Evolutionary conservation across 1,140 invertebrate genomes (phyloP).

Genomic region (Zaprionus vittiger): DNA sequence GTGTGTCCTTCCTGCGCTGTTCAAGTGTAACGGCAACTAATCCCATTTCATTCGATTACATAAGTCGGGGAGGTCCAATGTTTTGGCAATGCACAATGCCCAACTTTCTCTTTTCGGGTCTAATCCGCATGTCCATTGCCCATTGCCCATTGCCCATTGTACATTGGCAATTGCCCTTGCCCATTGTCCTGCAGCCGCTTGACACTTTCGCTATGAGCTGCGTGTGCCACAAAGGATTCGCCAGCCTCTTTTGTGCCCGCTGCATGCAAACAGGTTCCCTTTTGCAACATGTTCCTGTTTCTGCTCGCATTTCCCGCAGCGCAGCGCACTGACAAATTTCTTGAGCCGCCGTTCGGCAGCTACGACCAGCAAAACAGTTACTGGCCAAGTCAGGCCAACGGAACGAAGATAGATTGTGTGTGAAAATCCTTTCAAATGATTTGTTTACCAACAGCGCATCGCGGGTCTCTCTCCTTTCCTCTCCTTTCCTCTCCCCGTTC

Average conservation of each 20-base stretch:
- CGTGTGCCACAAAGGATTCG: constrained; percentile 32
- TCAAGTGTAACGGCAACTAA: constrained; percentile 64
- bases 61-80: constrained; percentile 54
- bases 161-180: not conserved
- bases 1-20: constrained; percentile 52
- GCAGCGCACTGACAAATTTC: constrained; percentile 53
- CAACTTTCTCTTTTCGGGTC: constrained; percentile 70
- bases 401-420: constrained; percentile 80
- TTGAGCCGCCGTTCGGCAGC: constrained; percentile 47
- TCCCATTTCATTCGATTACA: constrained; percentile 38
- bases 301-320: constrained; percentile 4
- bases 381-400: constrained; percentile 22
- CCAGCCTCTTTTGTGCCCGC: not conserved
- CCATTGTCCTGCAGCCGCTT: constrained; percentile 52
- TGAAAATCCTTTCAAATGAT: constrained; percentile 83
- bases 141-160: not conserved
- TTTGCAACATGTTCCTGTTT: constrained; percentile 6
- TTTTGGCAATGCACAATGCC: constrained; percentile 62
- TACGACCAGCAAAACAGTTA: not conserved
- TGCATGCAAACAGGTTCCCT: constrained; percentile 46
- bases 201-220: constrained; percentile 49
- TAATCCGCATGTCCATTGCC: constrained; percentile 41
- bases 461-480: constrained; percentile 1
- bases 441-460: constrained; percentile 79
- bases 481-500: constrained; percentile 23